Evolutionary conservation across 2,797 vertebrate genomes (phyloP).

Genomic region (Melanotaenia maccullochi): DNA sequence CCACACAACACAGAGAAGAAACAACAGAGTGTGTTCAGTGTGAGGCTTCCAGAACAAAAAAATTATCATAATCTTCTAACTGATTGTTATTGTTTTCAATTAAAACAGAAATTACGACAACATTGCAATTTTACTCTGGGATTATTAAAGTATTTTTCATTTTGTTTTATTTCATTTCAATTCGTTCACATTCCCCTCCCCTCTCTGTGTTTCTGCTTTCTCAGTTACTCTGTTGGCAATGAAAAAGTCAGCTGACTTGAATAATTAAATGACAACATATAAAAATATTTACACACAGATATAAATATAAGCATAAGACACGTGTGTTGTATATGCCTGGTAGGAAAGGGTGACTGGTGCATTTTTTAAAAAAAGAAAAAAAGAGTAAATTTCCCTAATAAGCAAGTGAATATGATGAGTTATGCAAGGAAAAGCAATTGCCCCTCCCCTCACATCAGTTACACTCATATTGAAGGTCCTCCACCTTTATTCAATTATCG

Average conservation of each 20-base stretch:
- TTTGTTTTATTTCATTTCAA: no score
- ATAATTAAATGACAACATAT: conserved; percentile 29
- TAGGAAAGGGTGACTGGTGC: conserved; percentile 1
- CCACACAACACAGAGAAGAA: no score
- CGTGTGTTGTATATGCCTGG: not conserved
- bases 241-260: conserved; percentile 13
- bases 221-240: conserved; percentile 10
- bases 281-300: conserved; percentile 22
- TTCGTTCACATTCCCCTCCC: not conserved
- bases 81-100: no score
- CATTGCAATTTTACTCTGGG: no score
- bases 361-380: conserved; percentile 1
- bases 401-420: conserved; percentile 50
- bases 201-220: not conserved
- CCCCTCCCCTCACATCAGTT: conserved; percentile 66
- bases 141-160: no score
- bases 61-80: no score
- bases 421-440: conserved; percentile 50
- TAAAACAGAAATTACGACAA: no score
- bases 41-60: no score
- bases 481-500: conserved; percentile 74
- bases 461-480: conserved; percentile 64
- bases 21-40: no score
- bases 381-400: conserved; percentile 56
- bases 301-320: conserved; percentile 17